Evolutionary conservation across 2,113 vertebrate species (phyloP), one percentile per base, ranked within the genome.

Genomic region (Theristicus caerulescens): DNA sequence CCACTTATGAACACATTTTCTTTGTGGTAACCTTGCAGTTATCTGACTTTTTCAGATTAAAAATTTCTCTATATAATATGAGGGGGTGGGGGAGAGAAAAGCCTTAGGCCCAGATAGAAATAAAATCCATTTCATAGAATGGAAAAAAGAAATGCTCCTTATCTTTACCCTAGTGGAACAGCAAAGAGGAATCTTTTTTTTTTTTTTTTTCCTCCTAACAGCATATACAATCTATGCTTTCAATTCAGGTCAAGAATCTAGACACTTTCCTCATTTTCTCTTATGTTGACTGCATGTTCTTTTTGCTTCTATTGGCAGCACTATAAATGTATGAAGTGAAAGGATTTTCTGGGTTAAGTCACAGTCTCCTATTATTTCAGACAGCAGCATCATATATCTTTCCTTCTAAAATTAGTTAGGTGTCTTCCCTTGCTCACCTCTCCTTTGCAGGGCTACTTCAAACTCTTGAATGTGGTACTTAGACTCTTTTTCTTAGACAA

Each of bases 331-430:
- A 94, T 62, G 62, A 94, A 93, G 62, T 65, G 80, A 94, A 96
- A 80, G 51, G 29, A 94, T 90, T 70, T 96, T 86, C 86, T 88
- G 93, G 94, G 95, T 97, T 89, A 94, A 86, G 64, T 90, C 83
- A 91, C 46, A 88, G 86, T 32, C 59, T 88, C 59, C 94, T 83
- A 76, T 91, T 97, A 94, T 97, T 95, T 94, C 11, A 46, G 88
- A 67, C 54, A 88, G 80, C 49, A 88, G 38, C 51, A 86, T 94
- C 82, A 81, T 92, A n/a, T 52, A 94, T 92, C 79, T 97, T 94
- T 86, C 79, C 66, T 83, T 93, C 95, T 90, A 88, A 95, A 95
- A 96, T 83, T 88, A 93, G 59, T 42, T 42, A 57, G 76, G 42
- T 81, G 49, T 90, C 58, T 83, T 77, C 27, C 52, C 46, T 81